Base-by-base conservation (phyloP, 1,140 invertebrate genomes). In the Drosophila repleta region DNA sequence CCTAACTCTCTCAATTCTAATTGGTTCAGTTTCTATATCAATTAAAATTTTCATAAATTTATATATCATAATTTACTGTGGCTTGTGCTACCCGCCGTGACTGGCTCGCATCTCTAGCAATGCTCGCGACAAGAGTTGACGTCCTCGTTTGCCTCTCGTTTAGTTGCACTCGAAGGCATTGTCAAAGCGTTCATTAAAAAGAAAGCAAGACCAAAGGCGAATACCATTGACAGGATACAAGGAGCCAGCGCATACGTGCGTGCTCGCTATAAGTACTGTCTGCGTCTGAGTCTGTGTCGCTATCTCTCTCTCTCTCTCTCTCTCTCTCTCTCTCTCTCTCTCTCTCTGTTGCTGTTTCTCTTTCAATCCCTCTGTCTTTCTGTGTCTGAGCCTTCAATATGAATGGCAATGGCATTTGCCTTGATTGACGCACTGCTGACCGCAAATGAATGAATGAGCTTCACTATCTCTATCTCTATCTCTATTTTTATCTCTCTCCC, bases 401-500 rank as follows among this genome's bases (percentile, higher is more conserved):
- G 62, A 66, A 57, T 74, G 77, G 48, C 81, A 81, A 48, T 77
- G 74, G 66, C 79, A 78, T 75, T 78, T 66, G 82, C 70, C 78
- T 88, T 87, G 83, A 85, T 85, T 87, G 83, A 85, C 78, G 80
- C 72, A 73, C 71, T 76, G 67, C 82, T 87, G 78, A 85, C 83
- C 83, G 70, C 82, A 71, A 84, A 66, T 74, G 74, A 68, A 58
- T 81, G 79, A 82, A 81, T 76, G 64, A 24, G 61, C 41, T 51
- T 65, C 35, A 52, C 56, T 32, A 17, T 51, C 32, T 62, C 8
- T 11, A 7, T 32, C 17, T 10, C 39, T 10, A 11, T 15, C 26
- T 60, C 48, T 58, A 46, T 37, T n/a, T 20, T 46, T 43, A 17
- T 35, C n/a, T 37, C 37, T 17, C 24, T 13, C 2, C 10, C 15